Evolutionary conservation across 1,140 invertebrate species (phyloP).

Genomic region (Harlomillsia oculata): DNA sequence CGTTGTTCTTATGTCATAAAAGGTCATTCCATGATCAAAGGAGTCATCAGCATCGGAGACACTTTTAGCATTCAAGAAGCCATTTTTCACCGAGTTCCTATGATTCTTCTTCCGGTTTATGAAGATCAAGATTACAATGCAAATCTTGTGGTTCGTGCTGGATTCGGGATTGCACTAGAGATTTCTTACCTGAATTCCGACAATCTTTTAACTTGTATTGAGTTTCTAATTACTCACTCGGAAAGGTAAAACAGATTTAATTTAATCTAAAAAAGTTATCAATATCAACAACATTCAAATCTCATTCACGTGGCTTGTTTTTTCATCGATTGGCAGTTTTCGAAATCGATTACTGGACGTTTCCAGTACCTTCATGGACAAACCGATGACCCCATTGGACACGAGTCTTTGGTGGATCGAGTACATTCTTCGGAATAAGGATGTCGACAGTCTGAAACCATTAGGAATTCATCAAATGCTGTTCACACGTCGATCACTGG

Average conservation of each 20-base stretch:
- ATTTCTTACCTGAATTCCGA: background rate
- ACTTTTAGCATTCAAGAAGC: constrained; percentile 21
- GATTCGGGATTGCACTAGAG: constrained; percentile 9
- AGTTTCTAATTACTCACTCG: background rate
- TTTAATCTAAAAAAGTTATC: no score
- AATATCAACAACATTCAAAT: no score
- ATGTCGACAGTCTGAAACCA: constrained; percentile 6
- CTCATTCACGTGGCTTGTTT: background rate
- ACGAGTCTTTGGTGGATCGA: constrained; percentile 26
- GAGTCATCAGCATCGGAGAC: constrained; percentile 20
- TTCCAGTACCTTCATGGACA: constrained; percentile 13
- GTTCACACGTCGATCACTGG: constrained; percentile 11
- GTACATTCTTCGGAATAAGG: constrained; percentile 20
- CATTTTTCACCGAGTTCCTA: constrained; percentile 15
- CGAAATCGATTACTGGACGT: background rate
- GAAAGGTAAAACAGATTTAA: background rate
- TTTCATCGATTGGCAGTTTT: background rate
- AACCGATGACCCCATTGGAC: constrained; percentile 12
- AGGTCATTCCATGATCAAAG: constrained; percentile 23
- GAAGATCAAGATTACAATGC: constrained; percentile 20
- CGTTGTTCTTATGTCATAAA: background rate
- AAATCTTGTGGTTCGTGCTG: background rate
- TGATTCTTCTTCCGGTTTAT: constrained; percentile 20
- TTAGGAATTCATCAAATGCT: constrained; percentile 6
- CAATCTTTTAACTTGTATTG: background rate